Evolutionary conservation across 1,140 invertebrate species (phyloP), one percentile per base, ranked within the genome.

Genomic region (Dendrolimus kikuchii): DNA sequence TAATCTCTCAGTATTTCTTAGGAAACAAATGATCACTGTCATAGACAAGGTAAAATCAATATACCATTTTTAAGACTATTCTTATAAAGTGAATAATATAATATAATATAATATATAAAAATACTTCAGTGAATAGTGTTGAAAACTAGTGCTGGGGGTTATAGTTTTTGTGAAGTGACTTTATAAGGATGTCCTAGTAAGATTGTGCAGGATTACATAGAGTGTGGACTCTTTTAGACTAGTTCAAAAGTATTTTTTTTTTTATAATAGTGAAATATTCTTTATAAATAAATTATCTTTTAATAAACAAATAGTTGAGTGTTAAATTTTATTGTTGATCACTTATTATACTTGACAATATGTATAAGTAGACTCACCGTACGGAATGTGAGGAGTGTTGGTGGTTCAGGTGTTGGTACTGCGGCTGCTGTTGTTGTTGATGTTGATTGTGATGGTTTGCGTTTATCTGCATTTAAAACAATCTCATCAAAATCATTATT

Each of bases 391-490:
- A 65, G 5, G 78, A 64, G 55, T 75, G 81, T 54, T 85, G 81
- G 53, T 86, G 81, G 53, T 86, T 86, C 60, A 82, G 71, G 53
- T 83, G 81, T 57, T 77, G 78, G 60, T 86, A 83, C 49, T 61
- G 68, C 39, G 71, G 71, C 59, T 75, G 77, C 53, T 77, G 81
- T 55, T 75, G 75, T 46, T 71, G 69, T 40, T 77, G 82, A 59
- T 88, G 86, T 57, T 55, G 38, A 36, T 49, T 48, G 38, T 38
- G 23, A 6, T 10, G 7, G 6, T 49, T 5, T 49, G 38, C 5
- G 48, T 9, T n/a, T 49, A 40, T 23, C 23, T 23, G 23, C 23
- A 23, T 23, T 23, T 3, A 23, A 23, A 23, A 23, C 23, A 23
- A 23, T 23, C 23, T 23, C 23, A 23, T 23, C 23, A 23, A 23